Conservation (phyloP, 2,888 invertebrate genomes). For the Watsonalla cultraria region DNA sequence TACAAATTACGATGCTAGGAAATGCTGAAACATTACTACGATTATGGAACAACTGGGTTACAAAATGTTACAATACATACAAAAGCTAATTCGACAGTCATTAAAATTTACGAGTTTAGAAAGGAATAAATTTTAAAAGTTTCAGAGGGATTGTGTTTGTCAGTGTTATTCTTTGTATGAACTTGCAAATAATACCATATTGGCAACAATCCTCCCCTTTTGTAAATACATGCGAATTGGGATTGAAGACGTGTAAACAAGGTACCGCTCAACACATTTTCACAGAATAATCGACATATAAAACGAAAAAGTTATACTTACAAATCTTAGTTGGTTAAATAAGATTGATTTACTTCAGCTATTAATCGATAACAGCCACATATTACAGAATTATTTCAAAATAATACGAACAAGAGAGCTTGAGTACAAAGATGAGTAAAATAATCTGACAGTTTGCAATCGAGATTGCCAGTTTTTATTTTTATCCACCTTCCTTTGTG, state of each 20-base stretch:
- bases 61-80: too few species aligned
- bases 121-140: too few species aligned
- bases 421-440: slow-evolving; percentile 48
- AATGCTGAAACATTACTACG: too few species aligned
- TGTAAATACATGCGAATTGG: slow-evolving; percentile 57
- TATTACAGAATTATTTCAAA: slow-evolving; percentile 58
- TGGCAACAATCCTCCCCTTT: slow-evolving; percentile 65
- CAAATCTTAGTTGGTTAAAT: slow-evolving; percentile 38
- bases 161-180: not conserved
- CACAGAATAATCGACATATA: slow-evolving; percentile 7
- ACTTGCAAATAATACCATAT: slow-evolving; percentile 5
- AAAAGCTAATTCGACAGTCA: too few species aligned
- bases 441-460: slow-evolving; percentile 38
- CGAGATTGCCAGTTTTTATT: slow-evolving; percentile 12
- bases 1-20: too few species aligned
- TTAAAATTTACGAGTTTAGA: too few species aligned
- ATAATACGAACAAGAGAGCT: slow-evolving; percentile 50
- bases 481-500: too few species aligned
- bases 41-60: too few species aligned
- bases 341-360: slow-evolving; percentile 47
- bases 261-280: slow-evolving; percentile 35
- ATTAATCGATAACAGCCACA: slow-evolving; percentile 51
- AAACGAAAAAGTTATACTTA: slow-evolving; percentile 38
- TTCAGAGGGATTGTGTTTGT: not conserved
- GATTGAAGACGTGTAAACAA: slow-evolving; percentile 74